phyloP scores from a whole-genome alignment of 2,888 invertebrate species.

The Melinopterus prodromus region DNA sequence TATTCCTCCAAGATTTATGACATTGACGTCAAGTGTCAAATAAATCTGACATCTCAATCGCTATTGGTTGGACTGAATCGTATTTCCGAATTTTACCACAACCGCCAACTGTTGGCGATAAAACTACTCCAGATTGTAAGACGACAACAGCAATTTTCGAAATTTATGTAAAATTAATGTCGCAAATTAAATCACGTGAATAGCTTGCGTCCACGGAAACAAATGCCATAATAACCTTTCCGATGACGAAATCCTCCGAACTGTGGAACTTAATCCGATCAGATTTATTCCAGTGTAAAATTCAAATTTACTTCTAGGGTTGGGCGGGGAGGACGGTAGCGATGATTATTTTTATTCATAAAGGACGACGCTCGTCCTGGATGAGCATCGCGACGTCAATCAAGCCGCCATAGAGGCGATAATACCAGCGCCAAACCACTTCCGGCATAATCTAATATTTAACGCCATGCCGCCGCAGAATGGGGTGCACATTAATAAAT shows the following conservation, averaged over 20 bases:
- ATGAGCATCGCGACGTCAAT: neutral
- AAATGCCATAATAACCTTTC: neutral
- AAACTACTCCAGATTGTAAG: too few species aligned
- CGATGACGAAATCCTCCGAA: neutral
- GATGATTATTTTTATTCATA: conserved; percentile 4
- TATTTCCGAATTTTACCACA: too few species aligned
- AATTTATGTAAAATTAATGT: too few species aligned
- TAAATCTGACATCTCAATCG: too few species aligned
- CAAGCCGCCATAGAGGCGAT: neutral
- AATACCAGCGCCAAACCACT: neutral
- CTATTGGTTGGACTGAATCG: too few species aligned
- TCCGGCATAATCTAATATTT: neutral
- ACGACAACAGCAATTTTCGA: too few species aligned
- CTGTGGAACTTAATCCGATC: neutral
- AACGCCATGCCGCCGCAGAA: neutral
- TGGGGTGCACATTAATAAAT: neutral
- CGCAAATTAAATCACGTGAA: too few species aligned
- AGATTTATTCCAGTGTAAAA: neutral
- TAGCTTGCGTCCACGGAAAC: neutral
- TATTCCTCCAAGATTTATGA: too few species aligned
- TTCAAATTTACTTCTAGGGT: neutral
- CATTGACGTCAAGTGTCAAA: too few species aligned
- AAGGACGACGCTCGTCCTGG: neutral
- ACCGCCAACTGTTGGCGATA: too few species aligned
- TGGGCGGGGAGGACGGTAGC: neutral